Evolutionary conservation across 2,888 invertebrate species (phyloP).

Genomic region (Tribolium freemani): DNA sequence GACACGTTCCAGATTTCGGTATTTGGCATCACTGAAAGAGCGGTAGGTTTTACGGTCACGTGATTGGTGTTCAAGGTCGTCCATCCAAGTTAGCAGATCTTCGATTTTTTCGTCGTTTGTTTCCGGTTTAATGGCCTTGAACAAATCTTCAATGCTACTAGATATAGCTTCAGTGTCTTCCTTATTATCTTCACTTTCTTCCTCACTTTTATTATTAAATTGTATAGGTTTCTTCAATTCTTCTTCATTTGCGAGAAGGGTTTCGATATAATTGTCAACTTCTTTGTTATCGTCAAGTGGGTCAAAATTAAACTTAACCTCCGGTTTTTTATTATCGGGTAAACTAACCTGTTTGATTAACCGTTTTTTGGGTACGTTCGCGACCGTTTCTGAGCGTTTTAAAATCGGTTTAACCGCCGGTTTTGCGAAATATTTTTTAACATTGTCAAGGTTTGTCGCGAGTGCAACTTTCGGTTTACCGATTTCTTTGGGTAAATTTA

Average conservation of each 20-base stretch:
- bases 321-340: constrained; percentile 53
- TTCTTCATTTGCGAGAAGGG: constrained; percentile 64
- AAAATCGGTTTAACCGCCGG: constrained; percentile 42
- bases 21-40: constrained; percentile 64
- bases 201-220: constrained; percentile 48
- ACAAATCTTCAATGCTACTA: constrained; percentile 67
- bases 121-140: constrained; percentile 65
- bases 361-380: constrained; percentile 29
- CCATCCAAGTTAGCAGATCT: constrained; percentile 67
- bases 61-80: constrained; percentile 64
- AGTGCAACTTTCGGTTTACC: constrained; percentile 66
- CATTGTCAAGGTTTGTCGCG: constrained; percentile 58
- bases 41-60: constrained; percentile 59
- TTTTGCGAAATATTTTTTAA: constrained; percentile 67
- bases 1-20: constrained; percentile 64
- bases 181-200: constrained; percentile 44
- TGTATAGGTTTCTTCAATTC: constrained; percentile 65
- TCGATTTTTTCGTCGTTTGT: constrained; percentile 64
- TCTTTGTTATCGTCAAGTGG: constrained; percentile 64
- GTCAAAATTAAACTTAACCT: constrained; percentile 65
- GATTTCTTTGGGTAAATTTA: constrained; percentile 64
- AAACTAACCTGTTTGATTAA: constrained; percentile 59
- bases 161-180: constrained; percentile 54
- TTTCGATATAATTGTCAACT: constrained; percentile 66
- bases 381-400: constrained; percentile 53